A percentile compares a stretch with the other conserved stretches of the same genome.
These are phyloP conservation scores for Drusus annulatus DNA, from an alignment of 1,140 invertebrate species.

Conservation along the genomic window DNA sequence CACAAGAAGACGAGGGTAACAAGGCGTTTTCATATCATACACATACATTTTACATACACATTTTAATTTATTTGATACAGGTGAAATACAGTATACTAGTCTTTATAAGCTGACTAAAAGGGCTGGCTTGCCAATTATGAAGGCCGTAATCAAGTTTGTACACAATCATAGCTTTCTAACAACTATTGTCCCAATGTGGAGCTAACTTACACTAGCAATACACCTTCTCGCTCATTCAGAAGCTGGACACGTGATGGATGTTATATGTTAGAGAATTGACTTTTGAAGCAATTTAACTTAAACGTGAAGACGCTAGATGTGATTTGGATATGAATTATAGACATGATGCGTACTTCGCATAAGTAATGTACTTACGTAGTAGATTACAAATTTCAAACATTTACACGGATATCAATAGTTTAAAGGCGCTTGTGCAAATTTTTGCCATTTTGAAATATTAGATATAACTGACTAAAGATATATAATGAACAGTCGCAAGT, in stretches of 20 bases:
- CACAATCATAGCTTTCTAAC: conserved; percentile 2
- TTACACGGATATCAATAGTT: background rate
- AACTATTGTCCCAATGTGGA: conserved; percentile 22
- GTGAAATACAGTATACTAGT: conserved; percentile 11
- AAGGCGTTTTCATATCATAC: conserved; percentile 38
- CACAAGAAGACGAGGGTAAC: conserved; percentile 29
- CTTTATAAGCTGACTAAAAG: conserved; percentile 33
- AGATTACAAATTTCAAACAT: background rate
- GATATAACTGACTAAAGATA: no score
- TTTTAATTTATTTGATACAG: conserved; percentile 38
- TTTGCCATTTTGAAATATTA: background rate
- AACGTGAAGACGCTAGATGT: background rate
- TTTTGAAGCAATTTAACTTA: conserved; percentile 2
- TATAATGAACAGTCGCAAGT: no score
- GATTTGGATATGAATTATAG: conserved; percentile 15
- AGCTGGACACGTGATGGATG: background rate
- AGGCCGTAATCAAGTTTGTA: conserved; percentile 15
- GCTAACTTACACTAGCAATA: background rate
- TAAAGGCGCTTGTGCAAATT: conserved; percentile 8
- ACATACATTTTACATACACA: conserved; percentile 48
- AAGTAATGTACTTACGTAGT: background rate
- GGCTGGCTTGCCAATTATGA: conserved; percentile 10
- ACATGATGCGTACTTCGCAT: background rate
- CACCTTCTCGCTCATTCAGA: background rate
- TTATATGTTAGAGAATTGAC: conserved; percentile 27